Percentiles rank a stretch among this genome's conserved stretches.
These are phyloP conservation scores for Drosophila ficusphila DNA, from an alignment of 1,140 invertebrate species.

Conservation along the genomic window DNA sequence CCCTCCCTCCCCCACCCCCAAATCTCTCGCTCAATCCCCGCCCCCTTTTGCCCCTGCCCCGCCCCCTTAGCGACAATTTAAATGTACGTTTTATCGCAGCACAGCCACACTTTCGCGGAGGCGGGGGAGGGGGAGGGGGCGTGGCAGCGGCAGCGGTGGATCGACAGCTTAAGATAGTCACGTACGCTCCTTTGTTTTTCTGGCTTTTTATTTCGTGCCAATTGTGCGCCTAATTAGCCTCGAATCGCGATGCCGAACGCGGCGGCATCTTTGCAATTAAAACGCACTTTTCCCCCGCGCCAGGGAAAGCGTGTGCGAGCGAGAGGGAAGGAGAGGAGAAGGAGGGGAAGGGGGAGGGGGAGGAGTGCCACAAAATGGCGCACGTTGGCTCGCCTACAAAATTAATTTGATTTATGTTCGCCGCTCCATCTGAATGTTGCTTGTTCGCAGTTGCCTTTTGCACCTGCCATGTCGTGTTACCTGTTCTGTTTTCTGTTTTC, in stretches of 20 bases:
- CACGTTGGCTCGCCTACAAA: conserved; percentile 72
- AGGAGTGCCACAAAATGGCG: conserved; percentile 61
- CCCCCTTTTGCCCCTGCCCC: neutral
- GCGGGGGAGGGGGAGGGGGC: neutral
- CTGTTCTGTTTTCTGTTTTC: conserved; percentile 43
- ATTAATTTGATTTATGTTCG: conserved; percentile 82
- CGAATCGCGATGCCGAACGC: conserved; percentile 60
- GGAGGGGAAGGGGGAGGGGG: conserved; percentile 5
- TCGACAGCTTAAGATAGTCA: conserved; percentile 82
- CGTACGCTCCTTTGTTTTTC: conserved; percentile 72
- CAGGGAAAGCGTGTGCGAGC: neutral
- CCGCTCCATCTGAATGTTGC: conserved; percentile 42
- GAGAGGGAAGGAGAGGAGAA: conserved; percentile 5
- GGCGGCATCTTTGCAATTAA: conserved; percentile 79
- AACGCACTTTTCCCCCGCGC: conserved; percentile 66
- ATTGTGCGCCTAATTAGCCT: conserved; percentile 80
- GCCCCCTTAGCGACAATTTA: conserved; percentile 58
- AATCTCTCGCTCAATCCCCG: too few species aligned
- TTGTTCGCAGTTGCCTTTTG: conserved; percentile 49
- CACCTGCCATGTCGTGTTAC: conserved; percentile 57
- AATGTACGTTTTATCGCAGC: conserved; percentile 70
- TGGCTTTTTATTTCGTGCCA: conserved; percentile 77
- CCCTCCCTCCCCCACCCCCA: neutral
- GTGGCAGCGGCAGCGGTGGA: conserved; percentile 10
- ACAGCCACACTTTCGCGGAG: neutral